Evolutionary conservation across 2,113 vertebrate genomes (phyloP).

Genomic region (Phocoena phocoena): DNA sequence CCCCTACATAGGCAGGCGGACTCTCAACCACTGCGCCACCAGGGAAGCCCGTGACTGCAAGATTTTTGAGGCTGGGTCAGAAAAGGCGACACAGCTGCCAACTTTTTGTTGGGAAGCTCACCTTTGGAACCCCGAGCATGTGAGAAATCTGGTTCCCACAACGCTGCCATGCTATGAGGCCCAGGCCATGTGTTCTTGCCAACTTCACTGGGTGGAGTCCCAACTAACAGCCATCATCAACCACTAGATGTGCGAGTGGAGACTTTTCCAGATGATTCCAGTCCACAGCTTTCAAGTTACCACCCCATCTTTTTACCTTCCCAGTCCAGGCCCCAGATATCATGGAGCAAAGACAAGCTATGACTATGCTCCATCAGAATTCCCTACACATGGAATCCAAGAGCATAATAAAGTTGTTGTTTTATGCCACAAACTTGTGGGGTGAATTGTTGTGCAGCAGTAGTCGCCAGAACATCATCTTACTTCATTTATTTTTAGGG

Average conservation of each 20-base stretch:
- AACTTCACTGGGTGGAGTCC: background rate
- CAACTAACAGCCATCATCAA: background rate
- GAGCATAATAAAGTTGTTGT: background rate
- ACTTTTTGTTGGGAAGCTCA: fast-evolving
- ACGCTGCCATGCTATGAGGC: background rate
- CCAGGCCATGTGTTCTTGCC: background rate
- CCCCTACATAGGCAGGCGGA: too few relatives aligned
- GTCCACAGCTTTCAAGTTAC: background rate
- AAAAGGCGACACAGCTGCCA: background rate
- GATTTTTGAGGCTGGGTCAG: background rate
- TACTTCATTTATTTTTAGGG: background rate
- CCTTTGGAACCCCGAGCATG: background rate
- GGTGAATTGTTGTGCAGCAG: background rate
- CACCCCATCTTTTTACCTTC: background rate
- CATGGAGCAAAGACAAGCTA: background rate
- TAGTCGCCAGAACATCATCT: background rate
- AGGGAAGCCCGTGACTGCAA: background rate
- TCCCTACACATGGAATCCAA: background rate
- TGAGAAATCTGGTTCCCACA: background rate
- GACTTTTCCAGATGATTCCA: background rate
- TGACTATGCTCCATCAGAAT: background rate
- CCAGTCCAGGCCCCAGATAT: background rate
- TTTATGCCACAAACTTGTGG: background rate
- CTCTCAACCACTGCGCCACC: too few relatives aligned
- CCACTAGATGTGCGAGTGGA: background rate